Evolutionary conservation across 2,888 invertebrate species (phyloP), one percentile per base, ranked within the genome.

Genomic region (Bugula neritina): DNA sequence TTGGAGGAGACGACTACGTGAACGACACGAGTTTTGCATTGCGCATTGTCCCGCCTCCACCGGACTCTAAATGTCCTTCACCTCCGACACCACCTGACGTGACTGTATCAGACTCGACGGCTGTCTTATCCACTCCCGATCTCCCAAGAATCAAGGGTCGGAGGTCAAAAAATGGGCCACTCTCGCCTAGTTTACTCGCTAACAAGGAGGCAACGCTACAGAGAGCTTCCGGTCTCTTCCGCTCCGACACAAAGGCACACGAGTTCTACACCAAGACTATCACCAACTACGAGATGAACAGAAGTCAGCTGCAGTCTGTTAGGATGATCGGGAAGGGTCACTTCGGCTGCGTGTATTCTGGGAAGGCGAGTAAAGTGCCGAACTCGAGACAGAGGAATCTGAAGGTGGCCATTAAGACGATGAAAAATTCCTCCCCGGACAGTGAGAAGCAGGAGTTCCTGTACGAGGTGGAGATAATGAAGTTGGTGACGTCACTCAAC

Each of bases 381-480:
- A 63, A 63, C n/a, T 25, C 29, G 5, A 63, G 31, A 31, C 63
- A 63, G 31, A 27, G 63, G 2, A 63, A 63, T 2, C 13, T 34
- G 1, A 63, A 63, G n/a, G 31, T 63, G 31, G 63, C 31, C 31
- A 31, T 63, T 13, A 63, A 63, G 34, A 63, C 63, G 2, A 31
- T 63, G 34, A 63, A 63, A 63, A 63, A n/a, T 31, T 63, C 63
- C 31, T 91, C 91, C 5, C 89, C 90, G 25, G 89, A 90, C 76
- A 89, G 90, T 74, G 92, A 92, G 77, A 90, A 91, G 78, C 90
- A 90, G 52, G 95, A 95, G 83, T 86, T 96, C n/a, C 83, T 92
- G 0, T 92, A 92, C 71, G 95, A 96, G 81, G 84, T 95, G 35
- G 88, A 91, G 78, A 93, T 95, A 35, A 94, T 95, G 94, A 94